Evolutionary conservation across 2,113 vertebrate genomes (phyloP), one percentile per base, ranked within the genome.

Genomic region (Tilapia sparmanii): DNA sequence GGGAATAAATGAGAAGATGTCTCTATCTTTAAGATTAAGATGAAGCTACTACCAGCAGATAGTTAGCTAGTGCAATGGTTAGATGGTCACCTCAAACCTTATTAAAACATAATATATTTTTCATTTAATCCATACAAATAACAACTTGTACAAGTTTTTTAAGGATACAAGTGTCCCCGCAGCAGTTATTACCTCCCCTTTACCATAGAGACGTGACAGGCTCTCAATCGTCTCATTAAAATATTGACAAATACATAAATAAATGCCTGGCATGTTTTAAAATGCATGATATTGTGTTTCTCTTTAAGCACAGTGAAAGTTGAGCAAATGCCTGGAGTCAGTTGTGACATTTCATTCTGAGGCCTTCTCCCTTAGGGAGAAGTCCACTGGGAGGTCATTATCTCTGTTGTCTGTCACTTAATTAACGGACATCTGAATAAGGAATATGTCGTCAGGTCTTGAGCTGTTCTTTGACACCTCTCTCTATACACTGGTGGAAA

Each of bases 351-450:
- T 90, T 90, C 40, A 53, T 45, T 90, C 57, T 26, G 86, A 71
- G 59, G 76, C 73, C 35, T 80, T 68, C 42, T 92, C 90, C 91
- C 92, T 5, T 29, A 47, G 89, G 88, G 82, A 54, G 78, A 66
- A 57, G 68, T 95, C 95, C 89, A n/a, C 68, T 38, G 93, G 93
- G 95, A 94, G 86, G 90, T 94, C 92, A 94, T 95, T 94, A 94
- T 91, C 86, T 87, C 86, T 73, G 90, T 83, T 90, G 82, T 92
- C 80, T 89, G 90, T 91, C 89, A 87, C 80, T 91, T 92, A 82
- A 94, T 95, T 91, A 94, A 89, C 80, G 26, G 52, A 42, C 66
- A 16, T 86, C 80, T 73, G 82, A 82, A 84, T 22, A n/a, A 66
- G 31, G 85, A 89, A 84, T 83, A 83, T 81, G 86, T 80, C 83